Conservation (phyloP, 1,140 invertebrate genomes). For the Schlechtendalia chinensis region DNA sequence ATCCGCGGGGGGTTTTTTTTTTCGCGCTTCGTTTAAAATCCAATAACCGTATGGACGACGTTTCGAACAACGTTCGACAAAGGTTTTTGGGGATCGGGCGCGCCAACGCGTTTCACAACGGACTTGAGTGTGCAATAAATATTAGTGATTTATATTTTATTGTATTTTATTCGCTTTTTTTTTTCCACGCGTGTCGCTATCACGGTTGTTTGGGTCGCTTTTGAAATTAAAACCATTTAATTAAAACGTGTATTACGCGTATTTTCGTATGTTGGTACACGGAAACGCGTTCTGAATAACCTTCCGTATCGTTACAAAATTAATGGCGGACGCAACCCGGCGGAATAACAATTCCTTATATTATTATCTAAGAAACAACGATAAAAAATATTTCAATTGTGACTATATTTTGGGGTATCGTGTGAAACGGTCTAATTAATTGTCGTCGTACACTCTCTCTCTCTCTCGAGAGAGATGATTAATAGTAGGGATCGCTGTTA, state of each 20-base stretch:
- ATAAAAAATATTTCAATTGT: constrained; percentile 1
- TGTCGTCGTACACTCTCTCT: too few species aligned
- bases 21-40: too few species aligned
- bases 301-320: background rate
- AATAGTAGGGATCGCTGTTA: too few species aligned
- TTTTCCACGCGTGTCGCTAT: background rate
- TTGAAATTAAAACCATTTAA: background rate
- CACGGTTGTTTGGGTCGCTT: background rate
- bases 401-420: background rate
- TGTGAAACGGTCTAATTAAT: too few species aligned
- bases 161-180: background rate
- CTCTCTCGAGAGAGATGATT: too few species aligned
- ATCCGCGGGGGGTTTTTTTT: too few species aligned
- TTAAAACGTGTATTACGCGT: background rate
- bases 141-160: too few species aligned
- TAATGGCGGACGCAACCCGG: background rate
- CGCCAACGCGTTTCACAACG: too few species aligned
- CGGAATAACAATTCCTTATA: background rate
- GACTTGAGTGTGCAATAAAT: too few species aligned
- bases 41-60: too few species aligned
- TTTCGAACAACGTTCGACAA: too few species aligned
- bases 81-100: too few species aligned
- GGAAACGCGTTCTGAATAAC: background rate
- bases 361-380: background rate
- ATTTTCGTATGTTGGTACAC: background rate